phyloP scores from a whole-genome alignment of 2,797 vertebrate genomes.

The Arrhamphus sclerolepis region DNA sequence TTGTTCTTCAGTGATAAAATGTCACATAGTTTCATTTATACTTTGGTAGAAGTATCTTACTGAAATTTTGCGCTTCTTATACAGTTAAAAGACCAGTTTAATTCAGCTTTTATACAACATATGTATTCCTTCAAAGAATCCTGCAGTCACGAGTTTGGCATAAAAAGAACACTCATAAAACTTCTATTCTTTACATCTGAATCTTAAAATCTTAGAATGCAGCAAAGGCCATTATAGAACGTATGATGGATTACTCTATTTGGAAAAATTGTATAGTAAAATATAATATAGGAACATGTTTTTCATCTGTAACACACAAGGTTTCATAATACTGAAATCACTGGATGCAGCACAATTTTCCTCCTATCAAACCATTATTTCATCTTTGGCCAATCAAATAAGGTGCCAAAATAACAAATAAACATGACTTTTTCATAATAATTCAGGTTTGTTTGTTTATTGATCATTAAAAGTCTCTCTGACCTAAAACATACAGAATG shows the following conservation, averaged over 20 bases:
- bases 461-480: not conserved
- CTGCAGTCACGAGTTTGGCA: not conserved
- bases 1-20: no score
- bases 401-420: no score
- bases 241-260: slow-evolving; percentile 5
- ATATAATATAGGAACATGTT: slow-evolving; percentile 9
- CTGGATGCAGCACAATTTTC: not conserved
- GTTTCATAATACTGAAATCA: not conserved
- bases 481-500: not conserved
- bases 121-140: not conserved
- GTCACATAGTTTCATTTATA: no score
- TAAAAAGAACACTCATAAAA: slow-evolving; percentile 7
- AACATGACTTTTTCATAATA: not conserved
- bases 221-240: not conserved
- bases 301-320: not conserved
- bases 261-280: slow-evolving; percentile 5
- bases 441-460: not conserved
- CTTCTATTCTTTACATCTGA: slow-evolving; percentile 1
- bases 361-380: not conserved
- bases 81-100: not conserved
- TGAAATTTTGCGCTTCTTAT: not conserved
- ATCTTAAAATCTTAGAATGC: slow-evolving; percentile 11
- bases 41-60: not conserved
- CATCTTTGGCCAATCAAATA: not conserved
- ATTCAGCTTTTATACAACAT: not conserved